These are phyloP conservation scores for Gonocerus acuteangulatus DNA, from an alignment of 2,888 invertebrate genomes.

Conservation along the genomic window DNA sequence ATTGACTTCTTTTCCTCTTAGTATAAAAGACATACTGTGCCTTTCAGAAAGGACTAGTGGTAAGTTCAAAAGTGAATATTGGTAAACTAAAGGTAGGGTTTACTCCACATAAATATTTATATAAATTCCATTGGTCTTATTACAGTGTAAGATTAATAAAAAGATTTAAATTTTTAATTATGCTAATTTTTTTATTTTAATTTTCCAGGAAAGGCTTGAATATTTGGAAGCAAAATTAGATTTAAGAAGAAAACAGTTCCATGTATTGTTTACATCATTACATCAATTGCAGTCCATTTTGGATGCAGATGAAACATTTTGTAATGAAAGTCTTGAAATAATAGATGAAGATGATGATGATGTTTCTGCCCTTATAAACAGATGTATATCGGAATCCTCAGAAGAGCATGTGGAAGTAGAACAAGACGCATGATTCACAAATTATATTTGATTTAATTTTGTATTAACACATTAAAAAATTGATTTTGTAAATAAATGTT, in stretches of 20 bases:
- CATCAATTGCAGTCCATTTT: slow-evolving; percentile 74
- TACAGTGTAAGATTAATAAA: no score
- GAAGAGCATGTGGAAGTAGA: slow-evolving; percentile 17
- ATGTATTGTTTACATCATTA: slow-evolving; percentile 77
- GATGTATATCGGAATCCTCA: slow-evolving; percentile 20
- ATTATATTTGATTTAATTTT: neutral
- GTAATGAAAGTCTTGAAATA: slow-evolving; percentile 49
- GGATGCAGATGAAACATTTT: slow-evolving; percentile 59
- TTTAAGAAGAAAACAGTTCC: slow-evolving; percentile 79
- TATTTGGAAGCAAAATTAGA: slow-evolving; percentile 70
- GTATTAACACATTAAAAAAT: slow-evolving; percentile 3
- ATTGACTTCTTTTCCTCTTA: no score
- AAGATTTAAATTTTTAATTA: no score
- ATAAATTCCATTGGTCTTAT: no score
- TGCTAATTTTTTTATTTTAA: no score
- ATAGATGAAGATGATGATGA: slow-evolving; percentile 43
- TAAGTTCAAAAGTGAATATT: no score
- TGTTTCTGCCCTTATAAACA: slow-evolving; percentile 23
- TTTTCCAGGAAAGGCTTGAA: slow-evolving; percentile 56
- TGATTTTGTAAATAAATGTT: neutral
- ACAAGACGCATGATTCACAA: slow-evolving; percentile 2
- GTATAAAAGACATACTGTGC: no score
- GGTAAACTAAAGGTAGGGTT: no score
- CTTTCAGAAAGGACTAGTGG: no score
- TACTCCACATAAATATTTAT: no score